Evolutionary conservation across 2,113 vertebrate species (phyloP).

Genomic region (Felis chaus): DNA sequence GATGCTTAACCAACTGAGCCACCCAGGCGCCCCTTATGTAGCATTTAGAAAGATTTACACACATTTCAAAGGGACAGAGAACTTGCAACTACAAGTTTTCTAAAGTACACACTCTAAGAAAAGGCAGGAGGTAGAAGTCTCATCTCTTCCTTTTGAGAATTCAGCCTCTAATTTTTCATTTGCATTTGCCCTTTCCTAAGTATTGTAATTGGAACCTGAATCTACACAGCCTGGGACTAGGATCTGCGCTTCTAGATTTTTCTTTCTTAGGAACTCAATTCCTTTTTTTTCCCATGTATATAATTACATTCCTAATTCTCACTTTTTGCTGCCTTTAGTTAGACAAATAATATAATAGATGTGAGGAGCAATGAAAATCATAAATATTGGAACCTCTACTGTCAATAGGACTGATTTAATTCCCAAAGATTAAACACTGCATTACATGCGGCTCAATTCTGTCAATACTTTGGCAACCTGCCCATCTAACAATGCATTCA

Average conservation of each 20-base stretch:
- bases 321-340: neutral
- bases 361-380: neutral
- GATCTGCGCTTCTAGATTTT: neutral
- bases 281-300: neutral
- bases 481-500: neutral
- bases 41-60: neutral
- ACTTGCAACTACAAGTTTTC: neutral
- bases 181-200: neutral
- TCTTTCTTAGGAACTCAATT: neutral
- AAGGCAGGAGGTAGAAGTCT: neutral
- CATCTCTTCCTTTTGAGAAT: neutral
- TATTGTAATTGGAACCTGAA: neutral
- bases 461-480: neutral
- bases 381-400: neutral
- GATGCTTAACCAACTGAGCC: too few species aligned
- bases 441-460: neutral
- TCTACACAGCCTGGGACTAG: neutral
- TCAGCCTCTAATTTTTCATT: neutral
- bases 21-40: too few species aligned
- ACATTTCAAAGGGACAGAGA: neutral
- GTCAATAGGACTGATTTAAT: neutral
- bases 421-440: neutral
- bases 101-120: neutral
- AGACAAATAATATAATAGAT: neutral
- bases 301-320: neutral